Conservation (phyloP, 1,140 invertebrate genomes). For the Diprion similis region DNA sequence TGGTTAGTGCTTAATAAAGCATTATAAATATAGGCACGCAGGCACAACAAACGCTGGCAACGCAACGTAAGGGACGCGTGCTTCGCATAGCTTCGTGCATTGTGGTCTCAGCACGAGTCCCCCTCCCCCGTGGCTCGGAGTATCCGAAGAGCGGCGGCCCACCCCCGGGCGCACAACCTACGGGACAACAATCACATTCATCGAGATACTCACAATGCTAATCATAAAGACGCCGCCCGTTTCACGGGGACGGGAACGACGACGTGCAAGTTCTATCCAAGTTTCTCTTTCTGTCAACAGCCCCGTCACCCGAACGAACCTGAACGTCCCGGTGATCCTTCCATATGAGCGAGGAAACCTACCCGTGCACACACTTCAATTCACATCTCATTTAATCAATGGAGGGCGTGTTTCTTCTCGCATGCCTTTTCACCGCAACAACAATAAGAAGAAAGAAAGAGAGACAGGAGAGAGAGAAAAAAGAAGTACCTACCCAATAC, state of each 20-base stretch:
- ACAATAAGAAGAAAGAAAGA: background rate
- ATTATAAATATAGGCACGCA: conserved; percentile 61
- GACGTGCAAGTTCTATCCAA: background rate
- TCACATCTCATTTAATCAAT: too few relatives aligned
- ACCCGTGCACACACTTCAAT: too few relatives aligned
- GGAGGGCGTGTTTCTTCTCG: too few relatives aligned
- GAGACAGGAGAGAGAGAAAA: too few relatives aligned
- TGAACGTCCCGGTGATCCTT: background rate
- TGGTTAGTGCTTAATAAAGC: conserved; percentile 56
- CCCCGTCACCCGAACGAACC: too few relatives aligned
- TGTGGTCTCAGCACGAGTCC: conserved; percentile 54
- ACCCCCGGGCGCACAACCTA: background rate
- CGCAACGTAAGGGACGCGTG: conserved; percentile 58
- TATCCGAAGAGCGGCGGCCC: too few relatives aligned
- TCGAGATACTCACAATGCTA: conserved; percentile 59
- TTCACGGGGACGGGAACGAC: conserved; percentile 44
- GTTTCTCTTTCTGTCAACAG: conserved; percentile 5
- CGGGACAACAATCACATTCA: conserved; percentile 62
- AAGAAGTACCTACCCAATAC: too few relatives aligned
- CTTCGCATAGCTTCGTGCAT: conserved; percentile 58
- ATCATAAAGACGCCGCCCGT: conserved; percentile 63
- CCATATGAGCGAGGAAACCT: background rate
- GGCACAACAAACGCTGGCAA: conserved; percentile 40
- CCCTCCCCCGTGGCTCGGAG: conserved; percentile 23
- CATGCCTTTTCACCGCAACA: background rate